Evolutionary conservation across 1,140 invertebrate species (phyloP).

Genomic region (Ericerus pela): DNA sequence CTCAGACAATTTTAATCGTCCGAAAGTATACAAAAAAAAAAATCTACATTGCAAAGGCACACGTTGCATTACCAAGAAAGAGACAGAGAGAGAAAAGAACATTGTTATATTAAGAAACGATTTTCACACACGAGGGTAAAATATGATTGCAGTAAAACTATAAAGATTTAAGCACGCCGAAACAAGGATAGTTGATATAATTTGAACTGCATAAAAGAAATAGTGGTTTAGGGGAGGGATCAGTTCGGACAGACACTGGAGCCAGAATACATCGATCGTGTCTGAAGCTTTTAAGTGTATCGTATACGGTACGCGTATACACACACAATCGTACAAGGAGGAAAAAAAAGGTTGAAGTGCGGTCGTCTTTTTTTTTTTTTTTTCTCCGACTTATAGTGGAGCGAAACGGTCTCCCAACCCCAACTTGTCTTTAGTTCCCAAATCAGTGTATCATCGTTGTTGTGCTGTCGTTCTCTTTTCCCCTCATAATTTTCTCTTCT

Average conservation of each 20-base stretch:
- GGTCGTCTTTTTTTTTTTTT: constrained; percentile 9
- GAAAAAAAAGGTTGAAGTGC: background rate
- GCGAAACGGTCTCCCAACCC: too few relatives aligned
- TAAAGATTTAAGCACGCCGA: constrained; percentile 5
- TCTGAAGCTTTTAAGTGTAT: background rate
- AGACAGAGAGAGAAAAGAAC: too few relatives aligned
- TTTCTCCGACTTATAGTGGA: too few relatives aligned
- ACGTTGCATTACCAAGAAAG: too few relatives aligned
- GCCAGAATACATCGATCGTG: constrained; percentile 10
- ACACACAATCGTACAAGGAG: background rate
- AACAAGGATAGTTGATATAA: constrained; percentile 9
- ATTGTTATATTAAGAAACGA: too few relatives aligned
- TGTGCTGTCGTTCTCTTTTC: too few relatives aligned
- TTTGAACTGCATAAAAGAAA: constrained; percentile 12
- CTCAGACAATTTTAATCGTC: too few relatives aligned
- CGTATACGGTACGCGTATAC: background rate
- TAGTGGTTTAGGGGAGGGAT: constrained; percentile 9
- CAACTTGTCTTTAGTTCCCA: too few relatives aligned
- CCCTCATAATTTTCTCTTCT: too few relatives aligned
- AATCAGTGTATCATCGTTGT: too few relatives aligned
- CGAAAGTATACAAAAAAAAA: too few relatives aligned
- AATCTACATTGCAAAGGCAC: too few relatives aligned
- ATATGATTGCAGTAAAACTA: constrained; percentile 4
- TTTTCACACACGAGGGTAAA: constrained; percentile 2
- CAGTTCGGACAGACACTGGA: constrained; percentile 10